These are phyloP conservation scores for Arizona elegans DNA, from an alignment of 2,113 vertebrate species.

Conservation along the genomic window DNA sequence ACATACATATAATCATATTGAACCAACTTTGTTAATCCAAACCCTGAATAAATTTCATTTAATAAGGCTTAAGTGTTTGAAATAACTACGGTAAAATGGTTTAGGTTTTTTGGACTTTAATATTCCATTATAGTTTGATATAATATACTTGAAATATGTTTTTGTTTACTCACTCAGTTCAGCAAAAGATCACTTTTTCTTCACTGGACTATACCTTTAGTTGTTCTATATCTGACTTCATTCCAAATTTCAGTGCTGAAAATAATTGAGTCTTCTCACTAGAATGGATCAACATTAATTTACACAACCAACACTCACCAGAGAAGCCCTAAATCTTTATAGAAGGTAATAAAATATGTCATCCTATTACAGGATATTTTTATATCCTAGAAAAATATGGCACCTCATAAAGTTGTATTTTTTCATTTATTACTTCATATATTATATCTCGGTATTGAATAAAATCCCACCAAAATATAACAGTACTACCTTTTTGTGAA, in stretches of 20 bases:
- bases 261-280: slow-evolving; percentile 6
- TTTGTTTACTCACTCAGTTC: not conserved
- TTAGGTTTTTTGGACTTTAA: not conserved
- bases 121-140: not conserved
- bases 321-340: slow-evolving; percentile 3
- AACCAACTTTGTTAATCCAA: not conserved
- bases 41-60: not conserved
- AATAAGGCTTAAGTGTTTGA: not conserved
- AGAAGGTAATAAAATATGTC: slow-evolving; percentile 15
- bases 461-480: not conserved
- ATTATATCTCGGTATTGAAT: not conserved
- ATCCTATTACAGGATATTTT: slow-evolving; percentile 11
- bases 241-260: slow-evolving; percentile 7
- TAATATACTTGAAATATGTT: not conserved
- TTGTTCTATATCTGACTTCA: not conserved
- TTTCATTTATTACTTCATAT: not conserved
- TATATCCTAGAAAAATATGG: not conserved
- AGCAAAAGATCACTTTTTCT: not conserved
- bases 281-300: slow-evolving; percentile 6
- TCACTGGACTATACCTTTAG: not conserved
- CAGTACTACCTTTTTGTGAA: not conserved
- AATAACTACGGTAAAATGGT: not conserved
- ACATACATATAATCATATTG: not conserved
- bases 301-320: slow-evolving; percentile 14
- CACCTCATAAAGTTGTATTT: not conserved